Conservation (phyloP, 2,888 invertebrate genomes). For the Epinotia demarniana region DNA sequence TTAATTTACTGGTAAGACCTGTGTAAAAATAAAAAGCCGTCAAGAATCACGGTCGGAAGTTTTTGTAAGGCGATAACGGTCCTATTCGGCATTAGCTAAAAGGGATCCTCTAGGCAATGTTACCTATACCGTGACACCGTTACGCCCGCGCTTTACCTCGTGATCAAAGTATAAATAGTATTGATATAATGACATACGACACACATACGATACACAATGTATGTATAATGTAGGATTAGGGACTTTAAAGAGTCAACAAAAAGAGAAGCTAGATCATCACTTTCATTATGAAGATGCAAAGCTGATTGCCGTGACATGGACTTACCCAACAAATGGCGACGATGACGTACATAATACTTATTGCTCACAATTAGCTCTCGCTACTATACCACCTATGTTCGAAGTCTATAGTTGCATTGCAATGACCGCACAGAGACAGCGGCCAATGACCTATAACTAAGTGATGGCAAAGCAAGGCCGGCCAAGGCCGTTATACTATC, state of each 20-base stretch:
- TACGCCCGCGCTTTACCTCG: slow-evolving; percentile 51
- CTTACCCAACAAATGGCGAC: neutral
- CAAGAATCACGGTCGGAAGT: slow-evolving; percentile 63
- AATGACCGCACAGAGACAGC: slow-evolving; percentile 39
- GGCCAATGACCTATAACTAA: slow-evolving; percentile 58
- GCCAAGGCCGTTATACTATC: slow-evolving; percentile 75
- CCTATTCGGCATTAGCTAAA: slow-evolving; percentile 59
- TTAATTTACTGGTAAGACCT: slow-evolving; percentile 39
- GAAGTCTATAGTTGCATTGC: slow-evolving; percentile 31
- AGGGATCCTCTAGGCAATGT: slow-evolving; percentile 62
- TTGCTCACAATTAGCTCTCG: neutral
- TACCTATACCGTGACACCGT: slow-evolving; percentile 62
- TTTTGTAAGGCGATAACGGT: slow-evolving; percentile 71
- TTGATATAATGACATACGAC: no score
- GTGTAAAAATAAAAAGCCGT: slow-evolving; percentile 40
- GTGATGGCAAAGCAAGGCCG: slow-evolving; percentile 70
- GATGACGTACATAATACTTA: neutral
- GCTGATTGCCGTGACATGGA: no score
- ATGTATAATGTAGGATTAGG: no score
- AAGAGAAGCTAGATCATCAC: no score
- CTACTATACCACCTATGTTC: slow-evolving; percentile 3
- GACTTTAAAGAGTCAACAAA: no score
- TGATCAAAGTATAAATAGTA: no score
- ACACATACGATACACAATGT: no score
- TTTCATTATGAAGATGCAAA: no score